A percentile compares a stretch with the other conserved stretches of the same genome.
These are phyloP conservation scores for Camelus dromedarius DNA, from an alignment of 2,113 vertebrate genomes.

Conservation along the genomic window DNA sequence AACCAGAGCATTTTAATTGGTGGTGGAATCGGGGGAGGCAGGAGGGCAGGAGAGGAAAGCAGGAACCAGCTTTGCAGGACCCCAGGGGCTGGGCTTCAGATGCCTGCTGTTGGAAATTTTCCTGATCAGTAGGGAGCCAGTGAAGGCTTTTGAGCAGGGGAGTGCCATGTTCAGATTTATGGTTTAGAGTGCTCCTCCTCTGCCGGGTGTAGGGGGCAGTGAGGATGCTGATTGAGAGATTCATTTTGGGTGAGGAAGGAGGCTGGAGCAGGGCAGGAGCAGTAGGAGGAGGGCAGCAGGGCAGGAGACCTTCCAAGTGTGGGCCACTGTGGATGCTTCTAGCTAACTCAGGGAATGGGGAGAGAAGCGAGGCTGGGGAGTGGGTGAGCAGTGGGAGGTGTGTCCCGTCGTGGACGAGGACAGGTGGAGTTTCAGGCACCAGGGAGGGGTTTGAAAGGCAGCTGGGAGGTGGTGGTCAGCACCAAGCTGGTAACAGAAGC, in stretches of 20 bases:
- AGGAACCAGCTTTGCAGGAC: not conserved
- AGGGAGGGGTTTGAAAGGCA: not conserved
- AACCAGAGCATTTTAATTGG: not conserved
- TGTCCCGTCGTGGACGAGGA: not conserved
- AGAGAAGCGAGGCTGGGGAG: not conserved
- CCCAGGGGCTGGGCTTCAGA: not conserved
- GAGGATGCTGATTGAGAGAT: not conserved
- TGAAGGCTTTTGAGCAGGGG: not conserved
- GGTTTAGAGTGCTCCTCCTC: not conserved
- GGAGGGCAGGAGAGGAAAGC: not conserved
- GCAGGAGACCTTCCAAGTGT: not conserved
- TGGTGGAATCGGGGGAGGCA: not conserved
- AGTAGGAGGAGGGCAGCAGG: not conserved
- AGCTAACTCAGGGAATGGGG: not conserved
- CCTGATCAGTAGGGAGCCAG: not conserved
- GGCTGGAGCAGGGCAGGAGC: not conserved
- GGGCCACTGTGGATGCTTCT: not conserved
- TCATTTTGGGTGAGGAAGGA: not conserved
- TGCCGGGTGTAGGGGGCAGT: not conserved
- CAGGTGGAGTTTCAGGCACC: not conserved
- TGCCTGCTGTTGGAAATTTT: not conserved
- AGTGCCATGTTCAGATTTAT: not conserved
- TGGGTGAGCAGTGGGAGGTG: rapidly evolving
- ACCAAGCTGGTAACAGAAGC: not conserved
- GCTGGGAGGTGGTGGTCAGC: not conserved